Evolutionary conservation across 2,888 invertebrate genomes (phyloP), one percentile per base, ranked within the genome.

Genomic region (Macroteleia sp.): DNA sequence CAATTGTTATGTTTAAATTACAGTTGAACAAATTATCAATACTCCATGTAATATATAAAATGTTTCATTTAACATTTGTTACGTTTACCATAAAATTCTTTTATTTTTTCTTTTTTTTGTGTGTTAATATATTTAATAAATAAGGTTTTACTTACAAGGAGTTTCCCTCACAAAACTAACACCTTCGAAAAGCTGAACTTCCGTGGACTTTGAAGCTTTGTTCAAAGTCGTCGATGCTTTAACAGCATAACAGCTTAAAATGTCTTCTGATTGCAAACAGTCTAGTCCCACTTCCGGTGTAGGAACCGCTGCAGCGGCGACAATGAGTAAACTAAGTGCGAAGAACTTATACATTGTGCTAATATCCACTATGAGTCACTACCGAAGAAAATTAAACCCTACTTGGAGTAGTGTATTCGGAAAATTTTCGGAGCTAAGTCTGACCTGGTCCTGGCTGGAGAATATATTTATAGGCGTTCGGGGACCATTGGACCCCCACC

Each of bases 201-300:
- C 92, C 81, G 92, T 92, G 81, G 93, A 93, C 76, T 93, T 92
- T 42, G 93, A 92, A 0, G 93, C 93, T 62, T 93, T 92, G 81
- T 93, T 92, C n/a, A n/a, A n/a, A n/a, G n/a, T n/a, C n/a, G n/a
- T n/a, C 77, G 93, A 92, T 30, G 94, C 92, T 89, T 94, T 94
- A 50, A 94, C 92, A 36, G 94, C 93, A 67, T 94, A 87, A 89
- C 94, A 94, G 71, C 93, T 92, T 80, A 93, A 86, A 80, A 93
- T 85, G 67, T 93, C 92, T 52, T 92, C 92, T n/a, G 90, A 89
- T 64, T 92, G 91, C 46, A 88, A 52, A 73, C 91, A 91, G 80
- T 91, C 86, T 32, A 90, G 69, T 39, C 82, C 77, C 74, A 56
- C 59, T 28, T 81, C 87, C 61, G 82, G 85, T 61, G 82, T 54